Conservation (phyloP, 2,113 vertebrate species). For the Ammodramus savannarum region DNA sequence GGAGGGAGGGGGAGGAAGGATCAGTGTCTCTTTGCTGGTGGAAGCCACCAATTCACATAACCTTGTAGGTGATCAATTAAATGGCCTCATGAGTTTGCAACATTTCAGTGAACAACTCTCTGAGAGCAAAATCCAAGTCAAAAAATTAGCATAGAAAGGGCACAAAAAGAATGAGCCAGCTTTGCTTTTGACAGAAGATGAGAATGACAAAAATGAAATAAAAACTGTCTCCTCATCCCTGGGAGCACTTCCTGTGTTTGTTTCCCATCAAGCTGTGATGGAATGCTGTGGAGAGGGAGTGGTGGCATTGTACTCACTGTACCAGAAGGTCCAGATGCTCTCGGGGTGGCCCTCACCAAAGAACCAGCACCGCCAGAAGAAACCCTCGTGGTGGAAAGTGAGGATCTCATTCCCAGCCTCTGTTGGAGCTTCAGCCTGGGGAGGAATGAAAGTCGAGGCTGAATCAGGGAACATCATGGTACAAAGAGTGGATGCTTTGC, state of each 20-base stretch:
- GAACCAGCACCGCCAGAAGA: slow-evolving; percentile 87
- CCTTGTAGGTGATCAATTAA: not conserved
- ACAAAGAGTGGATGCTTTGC: not conserved
- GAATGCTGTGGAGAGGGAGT: fast-evolving
- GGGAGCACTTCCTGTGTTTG: not conserved
- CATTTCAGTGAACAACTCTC: not conserved
- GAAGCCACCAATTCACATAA: not conserved
- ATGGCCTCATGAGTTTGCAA: not conserved
- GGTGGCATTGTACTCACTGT: slow-evolving; percentile 73
- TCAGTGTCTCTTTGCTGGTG: not conserved
- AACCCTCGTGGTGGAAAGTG: slow-evolving; percentile 84
- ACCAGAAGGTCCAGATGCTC: slow-evolving; percentile 80
- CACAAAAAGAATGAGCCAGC: not conserved
- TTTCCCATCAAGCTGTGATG: not conserved
- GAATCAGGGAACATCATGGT: not conserved
- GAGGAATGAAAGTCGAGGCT: not conserved
- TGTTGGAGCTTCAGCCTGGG: not conserved
- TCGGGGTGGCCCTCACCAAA: slow-evolving; percentile 70
- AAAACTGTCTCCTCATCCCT: not conserved
- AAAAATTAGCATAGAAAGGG: not conserved
- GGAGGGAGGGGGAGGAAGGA: no score
- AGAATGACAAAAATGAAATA: not conserved
- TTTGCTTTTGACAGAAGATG: not conserved
- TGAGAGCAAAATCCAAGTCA: not conserved
- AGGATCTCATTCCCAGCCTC: slow-evolving; percentile 16